A percentile compares a stretch with the other conserved stretches of the same genome.
Conservation (phyloP, 1,140 invertebrate species). For the Magallana ariakensis region DNA sequence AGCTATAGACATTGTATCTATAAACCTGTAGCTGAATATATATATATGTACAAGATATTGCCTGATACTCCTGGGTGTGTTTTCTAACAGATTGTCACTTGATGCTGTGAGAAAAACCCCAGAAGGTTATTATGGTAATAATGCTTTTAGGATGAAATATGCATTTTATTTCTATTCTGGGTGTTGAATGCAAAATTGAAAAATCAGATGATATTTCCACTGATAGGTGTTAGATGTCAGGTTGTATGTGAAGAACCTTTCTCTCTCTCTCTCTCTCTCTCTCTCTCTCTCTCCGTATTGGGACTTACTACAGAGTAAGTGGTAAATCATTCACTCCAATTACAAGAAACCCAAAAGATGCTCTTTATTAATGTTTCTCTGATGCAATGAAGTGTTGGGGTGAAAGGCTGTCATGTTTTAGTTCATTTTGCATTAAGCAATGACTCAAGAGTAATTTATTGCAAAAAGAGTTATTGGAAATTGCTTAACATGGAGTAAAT, state of each 20-base stretch:
- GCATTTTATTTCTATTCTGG: background rate
- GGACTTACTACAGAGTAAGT: no score
- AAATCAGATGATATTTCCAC: background rate
- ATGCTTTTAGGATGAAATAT: background rate
- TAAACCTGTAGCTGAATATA: no score
- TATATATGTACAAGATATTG: background rate
- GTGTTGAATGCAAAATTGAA: background rate
- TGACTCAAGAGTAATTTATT: conserved; percentile 5
- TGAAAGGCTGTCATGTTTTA: background rate
- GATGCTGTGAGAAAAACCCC: background rate
- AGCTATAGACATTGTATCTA: background rate
- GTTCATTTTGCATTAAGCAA: conserved; percentile 2
- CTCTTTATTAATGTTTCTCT: background rate
- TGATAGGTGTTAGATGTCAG: background rate
- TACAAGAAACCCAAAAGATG: background rate
- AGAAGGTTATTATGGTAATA: background rate
- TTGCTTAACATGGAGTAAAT: background rate
- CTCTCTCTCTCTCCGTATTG: no score
- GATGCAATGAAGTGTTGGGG: conserved; percentile 14
- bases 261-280: no score
- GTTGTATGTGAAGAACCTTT: background rate
- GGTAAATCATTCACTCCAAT: no score
- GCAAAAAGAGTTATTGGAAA: background rate
- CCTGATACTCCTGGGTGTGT: background rate
- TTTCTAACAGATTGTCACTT: conserved; percentile 13